Base-by-base conservation (phyloP, 2,113 vertebrate species). In the Papio anubis region DNA sequence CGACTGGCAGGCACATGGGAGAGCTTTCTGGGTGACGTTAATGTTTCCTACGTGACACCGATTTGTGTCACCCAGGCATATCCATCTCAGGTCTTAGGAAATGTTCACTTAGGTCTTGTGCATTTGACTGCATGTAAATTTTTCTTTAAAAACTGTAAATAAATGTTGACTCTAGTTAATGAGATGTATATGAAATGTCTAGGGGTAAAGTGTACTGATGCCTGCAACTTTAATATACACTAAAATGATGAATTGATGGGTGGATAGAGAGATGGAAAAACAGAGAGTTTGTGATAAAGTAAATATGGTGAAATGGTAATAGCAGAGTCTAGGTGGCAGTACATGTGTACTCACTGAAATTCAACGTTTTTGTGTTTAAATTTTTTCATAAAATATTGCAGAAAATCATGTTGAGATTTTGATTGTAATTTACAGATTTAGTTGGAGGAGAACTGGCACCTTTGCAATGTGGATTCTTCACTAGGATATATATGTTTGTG, bases 1-100 rank as follows among this genome's bases (percentile, higher is more conserved):
- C 1, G 0, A 12, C 1, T 21, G 78, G 12, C n/a, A 6, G 88
- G 20, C 14, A 0, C 5, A 1, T 1, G 16, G 25, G 78, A 73
- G 57, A 12, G 27, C 25, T 38, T 61, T 20, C 78, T 30, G 13
- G 73, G 40, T 35, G 18, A 35, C 0, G 3, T 8, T 2, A 3
- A 5, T 9, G 32, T 61, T 35, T 81, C 16, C 4, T 0, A 17
- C 8, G 30, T 27, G 84, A 32, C 35, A 75, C 11, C 6, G 3
- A 25, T 81, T 50, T 64, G 6, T n/a, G 45, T 61, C 23, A 9
- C 5, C 27, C 5, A 45, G 11, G 7, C 9, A 0, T 21, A 27
- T 30, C 35, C 38, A 18, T 18, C 64, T 35, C 32, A 70, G 61
- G 13, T 17, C 55, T 85, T 66, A 57, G 76, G 43, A 94, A 70